Evolutionary conservation across 2,888 invertebrate genomes (phyloP).

Genomic region (Palloptera scutellata): DNA sequence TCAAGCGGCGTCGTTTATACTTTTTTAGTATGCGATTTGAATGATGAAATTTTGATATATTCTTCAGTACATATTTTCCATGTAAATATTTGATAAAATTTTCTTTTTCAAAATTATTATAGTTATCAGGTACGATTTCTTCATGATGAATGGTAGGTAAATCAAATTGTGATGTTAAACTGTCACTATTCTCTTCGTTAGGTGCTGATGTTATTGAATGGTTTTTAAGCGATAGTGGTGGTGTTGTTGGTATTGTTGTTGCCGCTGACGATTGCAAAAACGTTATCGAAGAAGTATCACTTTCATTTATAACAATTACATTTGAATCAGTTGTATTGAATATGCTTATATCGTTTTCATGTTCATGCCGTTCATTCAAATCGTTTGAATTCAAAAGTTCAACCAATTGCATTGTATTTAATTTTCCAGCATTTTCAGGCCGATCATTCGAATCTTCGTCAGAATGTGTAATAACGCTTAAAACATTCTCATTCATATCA

Average conservation of each 20-base stretch:
- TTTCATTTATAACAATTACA: slow-evolving; percentile 34
- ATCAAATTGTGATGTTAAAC: slow-evolving; percentile 40
- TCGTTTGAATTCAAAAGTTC: slow-evolving; percentile 46
- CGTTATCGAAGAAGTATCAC: slow-evolving; percentile 33
- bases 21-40: slow-evolving; percentile 60
- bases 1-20: slow-evolving; percentile 49
- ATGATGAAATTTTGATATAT: slow-evolving; percentile 56
- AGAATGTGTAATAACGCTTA: slow-evolving; percentile 46
- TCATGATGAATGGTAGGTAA: slow-evolving; percentile 59
- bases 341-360: background rate
- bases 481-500: slow-evolving; percentile 62
- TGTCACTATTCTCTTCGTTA: slow-evolving; percentile 20
- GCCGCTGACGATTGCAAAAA: slow-evolving; percentile 29
- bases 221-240: slow-evolving; percentile 17
- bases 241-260: slow-evolving; percentile 18
- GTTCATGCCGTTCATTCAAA: slow-evolving; percentile 26
- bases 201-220: background rate
- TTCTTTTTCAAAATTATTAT: slow-evolving; percentile 51
- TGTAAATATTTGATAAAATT: slow-evolving; percentile 61
- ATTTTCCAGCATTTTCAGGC: slow-evolving; percentile 31
- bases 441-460: slow-evolving; percentile 19
- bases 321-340: slow-evolving; percentile 23
- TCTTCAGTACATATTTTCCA: slow-evolving; percentile 59
- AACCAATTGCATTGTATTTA: slow-evolving; percentile 48
- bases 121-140: slow-evolving; percentile 60